phyloP scores from a whole-genome alignment of 1,140 invertebrate genomes.

The Odontomachus brunneus region DNA sequence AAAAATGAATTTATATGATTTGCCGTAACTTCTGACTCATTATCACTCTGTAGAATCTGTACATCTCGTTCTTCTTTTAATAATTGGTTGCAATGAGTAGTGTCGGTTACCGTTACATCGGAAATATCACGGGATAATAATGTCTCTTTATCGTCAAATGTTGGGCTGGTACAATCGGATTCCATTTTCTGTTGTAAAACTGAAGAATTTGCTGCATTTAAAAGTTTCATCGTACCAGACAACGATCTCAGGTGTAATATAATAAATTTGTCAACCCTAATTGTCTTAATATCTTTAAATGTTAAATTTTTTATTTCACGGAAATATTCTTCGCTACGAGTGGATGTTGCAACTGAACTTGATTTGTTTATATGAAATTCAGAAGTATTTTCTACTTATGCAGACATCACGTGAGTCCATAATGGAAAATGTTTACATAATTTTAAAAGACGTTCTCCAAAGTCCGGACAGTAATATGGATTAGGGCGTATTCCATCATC shows the following conservation, averaged over 20 bases:
- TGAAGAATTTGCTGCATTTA: slow-evolving; percentile 22
- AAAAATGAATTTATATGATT: slow-evolving; percentile 4
- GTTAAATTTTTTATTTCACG: slow-evolving; percentile 54
- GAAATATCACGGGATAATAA: no score
- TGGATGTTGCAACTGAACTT: slow-evolving; percentile 55
- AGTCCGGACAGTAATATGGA: slow-evolving; percentile 56
- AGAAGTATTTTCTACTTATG: slow-evolving; percentile 1
- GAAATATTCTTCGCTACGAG: slow-evolving; percentile 63
- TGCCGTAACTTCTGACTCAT: neutral
- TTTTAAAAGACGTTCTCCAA: slow-evolving; percentile 51
- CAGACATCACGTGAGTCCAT: slow-evolving; percentile 50
- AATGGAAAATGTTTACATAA: slow-evolving; percentile 57
- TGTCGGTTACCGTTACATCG: no score
- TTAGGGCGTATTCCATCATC: slow-evolving; percentile 51
- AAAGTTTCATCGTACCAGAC: slow-evolving; percentile 53
- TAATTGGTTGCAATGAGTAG: no score
- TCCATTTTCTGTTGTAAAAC: neutral
- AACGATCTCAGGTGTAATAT: slow-evolving; percentile 58
- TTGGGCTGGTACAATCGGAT: neutral
- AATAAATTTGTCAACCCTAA: slow-evolving; percentile 57
- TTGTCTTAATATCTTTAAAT: slow-evolving; percentile 36
- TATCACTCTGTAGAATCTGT: no score
- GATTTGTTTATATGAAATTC: neutral
- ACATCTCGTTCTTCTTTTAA: no score
- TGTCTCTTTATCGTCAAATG: neutral